Conservation (phyloP, 2,888 invertebrate genomes). For the Metalampra italica region DNA sequence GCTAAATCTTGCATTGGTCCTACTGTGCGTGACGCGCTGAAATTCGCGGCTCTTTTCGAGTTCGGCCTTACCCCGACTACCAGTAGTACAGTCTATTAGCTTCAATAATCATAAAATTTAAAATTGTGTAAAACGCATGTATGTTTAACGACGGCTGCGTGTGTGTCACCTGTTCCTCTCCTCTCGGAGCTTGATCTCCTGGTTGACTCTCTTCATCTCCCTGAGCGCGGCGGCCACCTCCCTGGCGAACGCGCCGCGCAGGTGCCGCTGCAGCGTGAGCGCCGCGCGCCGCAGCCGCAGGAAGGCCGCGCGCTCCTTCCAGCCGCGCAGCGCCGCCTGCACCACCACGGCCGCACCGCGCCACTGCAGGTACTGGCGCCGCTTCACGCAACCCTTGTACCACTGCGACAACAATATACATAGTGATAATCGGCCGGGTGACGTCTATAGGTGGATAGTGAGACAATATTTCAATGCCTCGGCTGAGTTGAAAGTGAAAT, state of each 20-base stretch:
- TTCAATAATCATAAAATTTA: no score
- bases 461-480: no score
- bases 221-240: slow-evolving; percentile 91
- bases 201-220: slow-evolving; percentile 92
- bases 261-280: slow-evolving; percentile 90
- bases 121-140: no score
- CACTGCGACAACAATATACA: slow-evolving; percentile 38
- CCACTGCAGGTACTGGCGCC: slow-evolving; percentile 82
- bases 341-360: slow-evolving; percentile 84
- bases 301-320: slow-evolving; percentile 90
- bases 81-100: no score
- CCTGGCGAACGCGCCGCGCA: slow-evolving; percentile 93
- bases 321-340: slow-evolving; percentile 91
- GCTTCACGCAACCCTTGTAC: slow-evolving; percentile 82
- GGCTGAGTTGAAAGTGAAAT: no score
- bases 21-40: no score
- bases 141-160: no score
- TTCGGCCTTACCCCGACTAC: no score
- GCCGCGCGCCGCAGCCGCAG: slow-evolving; percentile 89
- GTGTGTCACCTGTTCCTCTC: slow-evolving; percentile 61
- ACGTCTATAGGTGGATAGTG: no score
- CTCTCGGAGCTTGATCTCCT: slow-evolving; percentile 90
- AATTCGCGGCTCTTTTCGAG: no score
- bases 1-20: no score
- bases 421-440: no score